Base-by-base conservation (phyloP, 2,113 vertebrate genomes). In the Chauna torquata region DNA sequence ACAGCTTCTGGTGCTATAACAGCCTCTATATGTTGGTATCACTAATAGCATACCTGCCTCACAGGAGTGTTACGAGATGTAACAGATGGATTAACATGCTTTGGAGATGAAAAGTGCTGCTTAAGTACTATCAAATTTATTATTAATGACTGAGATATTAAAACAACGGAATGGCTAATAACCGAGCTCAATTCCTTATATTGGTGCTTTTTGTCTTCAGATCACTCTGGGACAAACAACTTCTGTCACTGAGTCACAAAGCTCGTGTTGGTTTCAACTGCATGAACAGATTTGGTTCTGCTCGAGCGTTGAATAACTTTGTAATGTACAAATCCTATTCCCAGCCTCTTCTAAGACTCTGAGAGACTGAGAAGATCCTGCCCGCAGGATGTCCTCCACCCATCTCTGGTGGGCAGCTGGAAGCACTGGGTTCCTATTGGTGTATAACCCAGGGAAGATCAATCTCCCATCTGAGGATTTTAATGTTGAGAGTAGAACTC, bases 161-260 rank as follows among this genome's bases (percentile, higher is more conserved):
- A 72, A 88, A 74, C 28, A 58, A 91, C 15, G n/a, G 36, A 25
- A 12, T 75, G 42, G 52, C 38, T 83, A 74, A 75, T 59, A 44
- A 25, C 45, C 17, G 79, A 80, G 20, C 28, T 81, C 70, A 47
- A 83, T 90, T 86, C 86, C 57, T 64, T 81, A 4, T 52, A 36
- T 36, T 40, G 22, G 45, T 8, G 27, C 24, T 42, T 86, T 85
- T 77, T 79, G 40, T 74, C 82, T 64, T 57, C 12, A 1, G 49
- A 80, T 70, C 0, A 2, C 54, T 40, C 24, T 1, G 0, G 58
- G 71, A 45, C 49, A 70, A 72, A 57, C 0, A 24, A 0, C 32
- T 38, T 54, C 24, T 3, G 1, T 32, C 45, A 23, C 47, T 4
- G 40, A 94, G 64, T 59, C 71, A 55, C 78, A 72, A 18, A 86